Percentiles rank a stretch among this genome's conserved stretches.
Conservation (phyloP, 2,113 vertebrate genomes). For the Phocoena phocoena region DNA sequence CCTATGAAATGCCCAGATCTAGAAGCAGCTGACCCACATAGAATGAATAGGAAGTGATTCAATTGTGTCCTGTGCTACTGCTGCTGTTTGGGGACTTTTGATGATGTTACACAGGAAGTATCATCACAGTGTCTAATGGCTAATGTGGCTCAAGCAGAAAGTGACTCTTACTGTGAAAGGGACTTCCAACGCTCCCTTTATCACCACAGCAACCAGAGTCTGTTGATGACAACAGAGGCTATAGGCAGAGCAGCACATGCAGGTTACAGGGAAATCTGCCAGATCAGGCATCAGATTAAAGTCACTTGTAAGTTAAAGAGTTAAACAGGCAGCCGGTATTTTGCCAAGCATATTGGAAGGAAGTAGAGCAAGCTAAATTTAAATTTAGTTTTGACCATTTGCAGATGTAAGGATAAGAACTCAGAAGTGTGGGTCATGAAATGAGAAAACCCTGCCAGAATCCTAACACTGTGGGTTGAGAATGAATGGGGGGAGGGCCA, state of each 20-base stretch:
- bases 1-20: neutral
- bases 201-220: constrained; percentile 8
- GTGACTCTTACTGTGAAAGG: constrained; percentile 17
- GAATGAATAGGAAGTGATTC: neutral
- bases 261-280: neutral
- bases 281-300: constrained; percentile 19
- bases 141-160: neutral
- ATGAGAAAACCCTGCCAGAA: neutral
- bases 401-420: neutral
- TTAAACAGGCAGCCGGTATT: neutral
- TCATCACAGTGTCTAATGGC: neutral
- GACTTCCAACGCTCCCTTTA: neutral
- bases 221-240: neutral
- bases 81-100: neutral
- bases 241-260: neutral
- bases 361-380: neutral
- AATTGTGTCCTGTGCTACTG: neutral
- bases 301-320: neutral
- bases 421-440: neutral
- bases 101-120: neutral
- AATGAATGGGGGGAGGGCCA: accelerated
- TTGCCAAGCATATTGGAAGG: neutral
- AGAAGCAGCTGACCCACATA: neutral
- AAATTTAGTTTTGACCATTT: constrained; percentile 41
- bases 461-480: neutral